Percentiles rank a stretch among this genome's conserved stretches.
Evolutionary conservation across 2,113 vertebrate species (phyloP).

Genomic region (Zosterops hypoxanthus): DNA sequence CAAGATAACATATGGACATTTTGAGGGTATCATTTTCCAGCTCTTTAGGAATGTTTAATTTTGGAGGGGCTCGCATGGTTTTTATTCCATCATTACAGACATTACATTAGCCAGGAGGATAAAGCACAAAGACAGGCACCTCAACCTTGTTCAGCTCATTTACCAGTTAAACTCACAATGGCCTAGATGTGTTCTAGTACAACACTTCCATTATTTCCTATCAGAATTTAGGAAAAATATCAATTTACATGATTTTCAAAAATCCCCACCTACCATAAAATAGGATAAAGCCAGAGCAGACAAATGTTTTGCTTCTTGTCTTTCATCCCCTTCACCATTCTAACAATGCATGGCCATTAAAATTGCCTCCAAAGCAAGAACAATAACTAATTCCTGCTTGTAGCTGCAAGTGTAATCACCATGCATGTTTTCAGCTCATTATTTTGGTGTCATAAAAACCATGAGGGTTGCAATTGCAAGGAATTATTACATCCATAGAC

Average conservation of each 20-base stretch:
- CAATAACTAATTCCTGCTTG: background rate
- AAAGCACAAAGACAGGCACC: background rate
- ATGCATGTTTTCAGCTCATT: background rate
- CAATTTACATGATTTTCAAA: background rate
- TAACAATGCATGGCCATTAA: background rate
- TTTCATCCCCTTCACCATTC: background rate
- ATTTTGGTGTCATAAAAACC: constrained; percentile 23
- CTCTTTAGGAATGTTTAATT: background rate
- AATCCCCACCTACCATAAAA: background rate
- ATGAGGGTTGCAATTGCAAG: background rate
- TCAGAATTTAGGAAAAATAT: background rate
- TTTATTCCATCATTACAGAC: background rate
- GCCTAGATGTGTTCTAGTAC: background rate
- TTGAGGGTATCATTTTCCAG: background rate
- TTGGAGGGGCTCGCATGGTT: background rate
- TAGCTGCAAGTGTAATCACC: background rate
- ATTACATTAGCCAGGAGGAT: background rate
- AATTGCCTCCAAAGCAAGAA: background rate
- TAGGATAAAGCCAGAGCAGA: background rate
- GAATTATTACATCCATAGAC: background rate
- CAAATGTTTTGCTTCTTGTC: background rate
- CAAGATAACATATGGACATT: background rate
- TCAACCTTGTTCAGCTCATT: background rate
- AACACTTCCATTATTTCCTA: background rate
- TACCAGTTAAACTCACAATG: background rate